These are phyloP conservation scores for Erythrolamprus reginae DNA, from an alignment of 2,113 vertebrate genomes.

Conservation along the genomic window DNA sequence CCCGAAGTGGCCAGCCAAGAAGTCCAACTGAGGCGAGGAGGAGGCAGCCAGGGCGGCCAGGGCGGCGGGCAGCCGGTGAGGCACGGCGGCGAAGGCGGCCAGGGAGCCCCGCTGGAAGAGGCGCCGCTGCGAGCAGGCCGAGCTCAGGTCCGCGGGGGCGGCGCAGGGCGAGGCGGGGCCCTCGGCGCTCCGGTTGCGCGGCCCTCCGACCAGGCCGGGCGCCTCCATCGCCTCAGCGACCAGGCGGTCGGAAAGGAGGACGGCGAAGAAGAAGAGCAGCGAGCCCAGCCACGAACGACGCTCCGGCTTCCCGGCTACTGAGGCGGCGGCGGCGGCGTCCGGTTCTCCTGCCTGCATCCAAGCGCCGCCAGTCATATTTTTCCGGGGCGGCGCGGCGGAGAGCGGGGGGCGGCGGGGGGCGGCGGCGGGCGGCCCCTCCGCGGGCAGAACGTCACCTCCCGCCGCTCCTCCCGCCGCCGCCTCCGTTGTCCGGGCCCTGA, in stretches of 20 bases:
- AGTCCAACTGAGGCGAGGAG: constrained; percentile 70
- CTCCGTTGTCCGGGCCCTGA: constrained; percentile 50
- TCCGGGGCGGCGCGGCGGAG: constrained; percentile 55
- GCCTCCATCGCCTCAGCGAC: no score
- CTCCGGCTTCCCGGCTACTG: no score
- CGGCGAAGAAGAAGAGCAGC: constrained; percentile 77
- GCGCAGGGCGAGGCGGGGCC: constrained; percentile 66
- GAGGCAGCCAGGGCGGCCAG: constrained; percentile 53
- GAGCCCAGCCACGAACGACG: no score
- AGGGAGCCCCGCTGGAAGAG: constrained; percentile 66
- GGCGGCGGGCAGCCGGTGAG: constrained; percentile 55
- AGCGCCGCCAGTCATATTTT: constrained; percentile 80
- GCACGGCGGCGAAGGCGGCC: constrained; percentile 56
- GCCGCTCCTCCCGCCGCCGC: constrained; percentile 29
- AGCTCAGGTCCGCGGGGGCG: constrained; percentile 63
- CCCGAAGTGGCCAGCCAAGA: constrained; percentile 78
- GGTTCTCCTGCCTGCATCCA: constrained; percentile 76
- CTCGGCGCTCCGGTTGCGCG: constrained; percentile 63
- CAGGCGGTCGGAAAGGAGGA: constrained; percentile 77
- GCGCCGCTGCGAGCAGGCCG: constrained; percentile 66
- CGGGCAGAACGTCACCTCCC: constrained; percentile 60
- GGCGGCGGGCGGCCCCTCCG: constrained; percentile 35
- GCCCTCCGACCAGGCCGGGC: constrained; percentile 31
- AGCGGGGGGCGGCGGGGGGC: not conserved
- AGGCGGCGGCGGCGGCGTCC: constrained; percentile 53